A percentile compares a stretch with the other conserved stretches of the same genome.
Evolutionary conservation across 2,113 vertebrate genomes (phyloP).

Genomic region (Anoura caudifer): DNA sequence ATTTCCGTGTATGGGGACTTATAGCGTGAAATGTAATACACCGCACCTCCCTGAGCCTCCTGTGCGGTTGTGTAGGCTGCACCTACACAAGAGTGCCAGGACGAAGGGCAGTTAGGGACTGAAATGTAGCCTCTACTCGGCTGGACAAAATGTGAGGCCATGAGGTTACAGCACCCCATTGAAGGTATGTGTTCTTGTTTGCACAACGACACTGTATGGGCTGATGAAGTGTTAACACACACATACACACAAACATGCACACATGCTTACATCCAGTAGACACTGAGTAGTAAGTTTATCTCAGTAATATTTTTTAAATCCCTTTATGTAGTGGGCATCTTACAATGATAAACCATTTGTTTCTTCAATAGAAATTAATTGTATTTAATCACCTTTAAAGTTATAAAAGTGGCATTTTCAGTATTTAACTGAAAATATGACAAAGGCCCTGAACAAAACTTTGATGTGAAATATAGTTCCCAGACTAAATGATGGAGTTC

Average conservation of each 20-base stretch:
- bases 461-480: not conserved
- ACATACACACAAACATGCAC: not conserved
- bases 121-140: not conserved
- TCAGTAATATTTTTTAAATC: not conserved
- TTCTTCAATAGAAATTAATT: not conserved
- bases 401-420: not conserved
- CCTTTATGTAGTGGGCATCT: not conserved
- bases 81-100: not conserved
- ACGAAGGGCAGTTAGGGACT: not conserved
- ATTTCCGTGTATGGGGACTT: not conserved
- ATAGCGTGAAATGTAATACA: not conserved
- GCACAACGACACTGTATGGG: not conserved
- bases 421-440: not conserved
- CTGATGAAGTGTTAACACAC: not conserved
- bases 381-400: not conserved
- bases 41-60: not conserved
- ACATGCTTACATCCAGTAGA: not conserved
- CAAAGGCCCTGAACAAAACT: not conserved
- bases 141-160: not conserved
- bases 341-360: not conserved
- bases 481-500: not conserved
- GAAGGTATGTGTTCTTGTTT: not conserved
- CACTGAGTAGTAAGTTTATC: not conserved
- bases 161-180: rapidly evolving
- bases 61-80: not conserved